Conservation (phyloP, 2,888 invertebrate genomes). For the Eurytoma adleriae region DNA sequence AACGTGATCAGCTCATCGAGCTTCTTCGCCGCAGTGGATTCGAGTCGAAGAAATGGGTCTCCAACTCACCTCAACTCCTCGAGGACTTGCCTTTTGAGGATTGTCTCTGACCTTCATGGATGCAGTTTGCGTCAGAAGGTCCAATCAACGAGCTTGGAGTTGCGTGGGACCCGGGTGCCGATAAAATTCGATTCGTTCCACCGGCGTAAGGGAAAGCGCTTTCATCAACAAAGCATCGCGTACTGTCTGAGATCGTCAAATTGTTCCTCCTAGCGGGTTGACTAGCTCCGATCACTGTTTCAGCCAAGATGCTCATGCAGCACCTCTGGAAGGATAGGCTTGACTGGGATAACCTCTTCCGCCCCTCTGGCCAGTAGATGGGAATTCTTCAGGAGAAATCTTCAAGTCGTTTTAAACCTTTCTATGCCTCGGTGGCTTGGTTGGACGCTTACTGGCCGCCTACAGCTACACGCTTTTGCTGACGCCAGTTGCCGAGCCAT, state of each 20-base stretch:
- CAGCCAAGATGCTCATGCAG: slow-evolving; percentile 20
- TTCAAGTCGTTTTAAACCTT: background rate
- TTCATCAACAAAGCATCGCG: background rate
- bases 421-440: background rate
- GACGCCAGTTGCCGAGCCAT: slow-evolving; percentile 14
- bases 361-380: background rate
- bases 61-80: background rate
- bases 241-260: slow-evolving; percentile 5
- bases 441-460: rapidly evolving
- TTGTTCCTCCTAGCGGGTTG: slow-evolving; percentile 11
- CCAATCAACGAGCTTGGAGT: slow-evolving; percentile 23
- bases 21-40: slow-evolving; percentile 13
- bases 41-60: slow-evolving; percentile 20
- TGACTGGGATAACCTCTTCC: background rate
- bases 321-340: slow-evolving; percentile 4
- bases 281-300: background rate
- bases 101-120: slow-evolving; percentile 15
- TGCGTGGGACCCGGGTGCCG: slow-evolving; percentile 8
- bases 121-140: background rate
- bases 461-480: slow-evolving; percentile 18
- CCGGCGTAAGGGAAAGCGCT: background rate
- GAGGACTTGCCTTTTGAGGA: background rate
- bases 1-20: slow-evolving; percentile 1
- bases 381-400: background rate
- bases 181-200: background rate